Base-by-base conservation (phyloP, 1,140 invertebrate species). In the Platyura marginata region DNA sequence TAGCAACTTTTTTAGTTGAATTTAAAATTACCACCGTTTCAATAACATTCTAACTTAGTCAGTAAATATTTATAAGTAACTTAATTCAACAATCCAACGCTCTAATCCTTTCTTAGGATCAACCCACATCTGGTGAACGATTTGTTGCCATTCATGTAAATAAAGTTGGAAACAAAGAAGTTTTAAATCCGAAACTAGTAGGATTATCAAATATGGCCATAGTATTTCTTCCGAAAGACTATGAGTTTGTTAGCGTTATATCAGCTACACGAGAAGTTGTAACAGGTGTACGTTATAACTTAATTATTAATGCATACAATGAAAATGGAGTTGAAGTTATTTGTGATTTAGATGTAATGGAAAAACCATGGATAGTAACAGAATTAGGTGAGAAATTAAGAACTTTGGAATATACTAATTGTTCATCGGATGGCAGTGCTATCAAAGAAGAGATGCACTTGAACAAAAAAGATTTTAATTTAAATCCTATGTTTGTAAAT, bases 151-250 rank as follows among this genome's bases (percentile, higher is more conserved):
- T 42, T 21, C 29, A 13, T 21, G 41, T 42, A 2, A 21, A 21
- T 22, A 18, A 35, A n/a, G 22, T 42, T 16, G 35, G 21, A 15
- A 19, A n/a, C 11, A 25, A 10, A 15, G 58, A 61, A 41, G 56
- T 57, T 46, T 51, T 61, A 23, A 55, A 54, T 10, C 58, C 58
- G 32, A 59, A 60, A 38, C 46, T 60, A 29, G 57, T 60, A 46
- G 58, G 58, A 9, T 53, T 60, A 11, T 54, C 57, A 42, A 60
- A 60, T 44, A 60, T 60, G 21, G 57, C 57, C 35, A 57, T 57
- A 53, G 51, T 51, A 35, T 59, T 55, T 43, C 41, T 61, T 40
- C 58, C 59, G 11, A 49, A 56, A 21, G 49, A 54, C 19, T 54
- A 57, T 48, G 55, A 53, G 23, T 61, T 59, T 44, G 41, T 56